These are phyloP conservation scores for Perognathus longimembris DNA, from an alignment of 2,113 vertebrate genomes.

Conservation along the genomic window DNA sequence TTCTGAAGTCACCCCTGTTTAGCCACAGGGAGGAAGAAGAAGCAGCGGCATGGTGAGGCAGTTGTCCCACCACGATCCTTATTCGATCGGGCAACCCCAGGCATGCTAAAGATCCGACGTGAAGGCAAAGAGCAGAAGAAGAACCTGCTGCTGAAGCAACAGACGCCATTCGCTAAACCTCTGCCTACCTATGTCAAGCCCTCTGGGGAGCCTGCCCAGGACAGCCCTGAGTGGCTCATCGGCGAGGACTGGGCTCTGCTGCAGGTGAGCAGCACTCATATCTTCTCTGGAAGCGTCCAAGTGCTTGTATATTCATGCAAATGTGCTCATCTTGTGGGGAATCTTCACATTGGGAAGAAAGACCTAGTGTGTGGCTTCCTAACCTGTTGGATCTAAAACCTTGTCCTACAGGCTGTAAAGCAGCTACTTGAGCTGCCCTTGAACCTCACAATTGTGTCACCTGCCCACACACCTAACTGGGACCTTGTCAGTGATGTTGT, in stretches of 20 bases:
- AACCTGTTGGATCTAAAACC: neutral
- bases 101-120: slow-evolving; percentile 89
- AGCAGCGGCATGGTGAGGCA: slow-evolving; percentile 90
- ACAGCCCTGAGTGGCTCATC: slow-evolving; percentile 93
- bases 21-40: slow-evolving; percentile 92
- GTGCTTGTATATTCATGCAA: rapidly evolving
- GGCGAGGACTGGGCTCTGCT: slow-evolving; percentile 95
- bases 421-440: slow-evolving; percentile 91
- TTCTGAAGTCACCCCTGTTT: neutral
- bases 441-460: slow-evolving; percentile 91
- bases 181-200: slow-evolving; percentile 90
- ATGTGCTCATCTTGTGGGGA: too few relatives aligned
- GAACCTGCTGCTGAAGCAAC: slow-evolving; percentile 91
- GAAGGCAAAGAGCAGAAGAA: slow-evolving; percentile 93
- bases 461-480: slow-evolving; percentile 94
- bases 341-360: neutral
- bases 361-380: neutral
- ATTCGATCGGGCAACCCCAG: slow-evolving; percentile 88
- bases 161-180: slow-evolving; percentile 90
- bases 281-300: too few relatives aligned
- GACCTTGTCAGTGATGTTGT: slow-evolving; percentile 93
- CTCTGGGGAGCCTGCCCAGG: slow-evolving; percentile 88
- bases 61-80: slow-evolving; percentile 92
- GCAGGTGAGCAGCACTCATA: slow-evolving; percentile 86
- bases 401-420: slow-evolving; percentile 88